Evolutionary conservation across 2,888 invertebrate genomes (phyloP).

Genomic region (Cerceris ruficornis): DNA sequence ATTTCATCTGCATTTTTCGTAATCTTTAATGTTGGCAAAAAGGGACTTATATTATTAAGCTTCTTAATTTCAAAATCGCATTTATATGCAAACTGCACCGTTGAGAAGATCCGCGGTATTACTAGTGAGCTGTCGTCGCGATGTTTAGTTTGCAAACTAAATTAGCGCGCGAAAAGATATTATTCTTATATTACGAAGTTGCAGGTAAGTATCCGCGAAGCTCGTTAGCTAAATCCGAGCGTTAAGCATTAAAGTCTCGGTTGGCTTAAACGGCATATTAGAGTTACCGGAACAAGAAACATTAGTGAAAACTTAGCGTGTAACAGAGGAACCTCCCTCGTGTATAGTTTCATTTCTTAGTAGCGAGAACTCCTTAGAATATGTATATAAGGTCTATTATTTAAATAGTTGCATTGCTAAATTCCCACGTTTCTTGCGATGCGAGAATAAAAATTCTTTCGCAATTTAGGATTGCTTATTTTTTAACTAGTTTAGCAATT

Average conservation of each 20-base stretch:
- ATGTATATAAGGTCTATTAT: slow-evolving; percentile 7
- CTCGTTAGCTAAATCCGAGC: slow-evolving; percentile 61
- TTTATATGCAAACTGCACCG: too few species aligned
- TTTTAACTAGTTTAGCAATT: too few species aligned
- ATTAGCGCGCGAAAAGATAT: slow-evolving; percentile 30
- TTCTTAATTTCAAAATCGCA: too few species aligned
- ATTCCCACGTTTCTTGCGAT: too few species aligned
- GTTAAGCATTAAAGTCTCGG: slow-evolving; percentile 56
- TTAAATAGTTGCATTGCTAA: not conserved
- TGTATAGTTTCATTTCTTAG: slow-evolving; percentile 41
- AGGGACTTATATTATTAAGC: too few species aligned
- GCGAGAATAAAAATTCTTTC: too few species aligned
- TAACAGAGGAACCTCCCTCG: slow-evolving; percentile 47
- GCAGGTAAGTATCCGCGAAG: slow-evolving; percentile 16
- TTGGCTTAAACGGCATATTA: slow-evolving; percentile 76
- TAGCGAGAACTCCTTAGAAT: not conserved
- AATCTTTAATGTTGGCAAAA: too few species aligned
- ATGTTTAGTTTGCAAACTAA: too few species aligned
- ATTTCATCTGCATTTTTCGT: too few species aligned
- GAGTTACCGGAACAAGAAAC: slow-evolving; percentile 78
- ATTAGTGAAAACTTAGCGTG: slow-evolving; percentile 79
- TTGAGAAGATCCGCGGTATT: too few species aligned
- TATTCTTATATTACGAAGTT: slow-evolving; percentile 58
- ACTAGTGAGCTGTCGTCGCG: too few species aligned
- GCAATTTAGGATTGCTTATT: too few species aligned